phyloP scores from a whole-genome alignment of 2,888 invertebrate genomes.

The Rapana venosa region DNA sequence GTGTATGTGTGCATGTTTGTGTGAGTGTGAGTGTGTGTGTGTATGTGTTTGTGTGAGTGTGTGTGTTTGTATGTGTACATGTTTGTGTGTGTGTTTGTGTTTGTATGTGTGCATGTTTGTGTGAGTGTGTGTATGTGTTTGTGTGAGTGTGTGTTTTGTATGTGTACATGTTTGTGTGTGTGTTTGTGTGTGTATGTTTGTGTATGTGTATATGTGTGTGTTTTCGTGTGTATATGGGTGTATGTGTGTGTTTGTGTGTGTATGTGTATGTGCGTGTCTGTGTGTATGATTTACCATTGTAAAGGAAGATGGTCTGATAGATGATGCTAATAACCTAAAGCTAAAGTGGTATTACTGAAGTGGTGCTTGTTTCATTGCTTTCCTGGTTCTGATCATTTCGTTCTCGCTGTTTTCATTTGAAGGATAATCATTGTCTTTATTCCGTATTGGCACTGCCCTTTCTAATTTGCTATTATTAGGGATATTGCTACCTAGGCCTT shows the following conservation, averaged over 20 bases:
- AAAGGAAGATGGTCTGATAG: neutral
- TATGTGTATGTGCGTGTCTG: neutral
- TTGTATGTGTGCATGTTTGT: neutral
- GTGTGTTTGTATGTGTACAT: neutral
- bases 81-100: neutral
- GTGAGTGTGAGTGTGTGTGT: neutral
- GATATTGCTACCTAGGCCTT: too few relatives aligned
- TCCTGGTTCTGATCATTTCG: too few relatives aligned
- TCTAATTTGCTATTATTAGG: neutral
- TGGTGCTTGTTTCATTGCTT: too few relatives aligned
- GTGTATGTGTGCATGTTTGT: too few relatives aligned
- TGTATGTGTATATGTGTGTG: neutral
- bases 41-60: neutral
- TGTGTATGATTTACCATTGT: neutral
- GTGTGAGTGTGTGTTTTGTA: neutral
- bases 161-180: too few relatives aligned
- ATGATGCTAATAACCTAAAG: neutral
- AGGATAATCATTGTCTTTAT: neutral
- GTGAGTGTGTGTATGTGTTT: neutral
- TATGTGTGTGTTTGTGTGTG: neutral
- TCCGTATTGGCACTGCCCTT: neutral
- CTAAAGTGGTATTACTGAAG: too few relatives aligned
- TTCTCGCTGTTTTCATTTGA: neutral
- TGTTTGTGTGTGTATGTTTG: neutral
- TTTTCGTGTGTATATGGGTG: neutral